phyloP scores from a whole-genome alignment of 2,797 vertebrate genomes.

The Spheniscus humboldti region DNA sequence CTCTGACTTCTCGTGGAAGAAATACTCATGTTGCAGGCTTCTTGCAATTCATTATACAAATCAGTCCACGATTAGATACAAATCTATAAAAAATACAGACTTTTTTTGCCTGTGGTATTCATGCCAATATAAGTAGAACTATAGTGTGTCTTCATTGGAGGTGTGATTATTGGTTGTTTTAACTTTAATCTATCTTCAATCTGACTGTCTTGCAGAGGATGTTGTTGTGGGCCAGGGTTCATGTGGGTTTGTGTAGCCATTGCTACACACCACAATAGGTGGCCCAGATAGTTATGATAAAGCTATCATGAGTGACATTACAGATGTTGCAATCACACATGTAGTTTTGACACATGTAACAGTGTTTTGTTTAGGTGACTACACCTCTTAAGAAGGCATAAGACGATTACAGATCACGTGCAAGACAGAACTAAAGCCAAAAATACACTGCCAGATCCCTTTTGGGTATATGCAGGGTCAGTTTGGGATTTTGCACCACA shows the following conservation, averaged over 20 bases:
- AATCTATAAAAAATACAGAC: neutral
- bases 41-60: neutral
- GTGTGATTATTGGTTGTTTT: neutral
- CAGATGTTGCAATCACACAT: neutral
- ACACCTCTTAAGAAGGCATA: neutral
- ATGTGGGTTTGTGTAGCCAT: neutral
- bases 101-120: neutral
- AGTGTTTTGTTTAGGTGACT: neutral
- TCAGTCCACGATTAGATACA: neutral
- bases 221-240: neutral
- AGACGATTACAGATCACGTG: too few relatives aligned
- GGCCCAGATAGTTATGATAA: neutral
- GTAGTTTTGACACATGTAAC: neutral
- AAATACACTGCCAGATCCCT: neutral
- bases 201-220: neutral
- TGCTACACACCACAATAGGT: neutral
- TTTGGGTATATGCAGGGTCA: neutral
- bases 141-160: neutral
- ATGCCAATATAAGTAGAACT: too few relatives aligned
- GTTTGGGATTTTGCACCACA: neutral
- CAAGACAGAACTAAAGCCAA: neutral
- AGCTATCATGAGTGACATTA: neutral
- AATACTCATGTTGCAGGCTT: neutral
- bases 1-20: neutral
- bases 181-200: rapidly evolving